Evolutionary conservation across 2,797 vertebrate genomes (phyloP).

Genomic region (Myotis myotis): DNA sequence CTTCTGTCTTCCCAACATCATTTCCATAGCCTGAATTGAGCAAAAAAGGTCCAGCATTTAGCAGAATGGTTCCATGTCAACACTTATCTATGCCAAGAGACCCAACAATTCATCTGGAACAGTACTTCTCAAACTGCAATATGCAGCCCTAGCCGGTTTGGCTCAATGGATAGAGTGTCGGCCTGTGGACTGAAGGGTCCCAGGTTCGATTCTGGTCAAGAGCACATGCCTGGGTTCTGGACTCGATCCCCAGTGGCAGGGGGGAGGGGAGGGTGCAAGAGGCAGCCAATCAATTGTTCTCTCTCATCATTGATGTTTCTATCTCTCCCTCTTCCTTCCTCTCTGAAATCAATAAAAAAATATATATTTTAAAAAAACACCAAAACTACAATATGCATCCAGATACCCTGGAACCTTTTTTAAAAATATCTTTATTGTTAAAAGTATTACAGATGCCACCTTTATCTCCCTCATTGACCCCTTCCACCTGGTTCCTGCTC

Average conservation of each 20-base stretch:
- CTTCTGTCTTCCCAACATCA: not conserved
- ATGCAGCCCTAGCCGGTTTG: too few species aligned
- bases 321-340: too few species aligned
- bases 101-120: not conserved
- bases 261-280: rapidly evolving
- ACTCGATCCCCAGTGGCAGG: too few species aligned
- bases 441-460: not conserved
- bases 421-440: not conserved
- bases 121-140: not conserved
- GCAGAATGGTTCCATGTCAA: not conserved
- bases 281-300: too few species aligned
- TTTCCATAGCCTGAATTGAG: not conserved
- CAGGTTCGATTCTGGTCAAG: too few species aligned
- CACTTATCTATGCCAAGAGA: not conserved
- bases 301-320: too few species aligned
- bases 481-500: not conserved
- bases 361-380: too few species aligned
- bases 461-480: not conserved
- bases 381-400: not conserved
- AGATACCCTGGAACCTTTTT: not conserved
- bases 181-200: too few species aligned
- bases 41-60: not conserved
- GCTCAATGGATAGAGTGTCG: too few species aligned
- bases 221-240: too few species aligned
- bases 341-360: too few species aligned